Evolutionary conservation across 2,113 vertebrate genomes (phyloP).

Genomic region (Centropristis striata): DNA sequence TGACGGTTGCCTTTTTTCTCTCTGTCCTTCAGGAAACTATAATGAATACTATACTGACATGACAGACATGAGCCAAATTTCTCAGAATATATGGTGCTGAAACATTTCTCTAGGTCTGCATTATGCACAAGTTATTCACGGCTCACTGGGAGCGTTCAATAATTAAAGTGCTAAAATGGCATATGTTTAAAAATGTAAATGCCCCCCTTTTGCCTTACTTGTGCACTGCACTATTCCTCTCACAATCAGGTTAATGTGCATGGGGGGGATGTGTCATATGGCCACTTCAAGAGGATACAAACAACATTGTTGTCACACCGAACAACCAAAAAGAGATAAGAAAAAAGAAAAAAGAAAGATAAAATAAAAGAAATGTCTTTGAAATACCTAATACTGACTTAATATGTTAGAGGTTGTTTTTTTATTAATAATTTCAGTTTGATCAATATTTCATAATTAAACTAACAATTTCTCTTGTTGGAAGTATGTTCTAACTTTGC

Average conservation of each 20-base stretch:
- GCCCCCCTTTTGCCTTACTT: constrained; percentile 42
- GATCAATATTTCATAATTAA: neutral
- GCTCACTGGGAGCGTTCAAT: constrained; percentile 76
- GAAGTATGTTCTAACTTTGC: constrained; percentile 10
- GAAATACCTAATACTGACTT: neutral
- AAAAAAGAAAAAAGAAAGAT: neutral
- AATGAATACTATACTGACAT: constrained; percentile 23
- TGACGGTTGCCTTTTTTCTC: neutral
- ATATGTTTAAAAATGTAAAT: constrained; percentile 81
- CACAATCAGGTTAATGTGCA: constrained; percentile 27
- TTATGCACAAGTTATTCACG: constrained; percentile 78
- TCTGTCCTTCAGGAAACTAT: constrained; percentile 10
- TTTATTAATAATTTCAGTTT: neutral
- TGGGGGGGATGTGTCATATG: constrained; percentile 9
- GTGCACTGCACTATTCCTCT: constrained; percentile 48
- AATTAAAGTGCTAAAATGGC: constrained; percentile 83
- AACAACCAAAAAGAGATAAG: neutral
- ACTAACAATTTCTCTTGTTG: neutral
- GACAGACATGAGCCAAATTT: constrained; percentile 35
- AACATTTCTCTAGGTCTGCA: constrained; percentile 75
- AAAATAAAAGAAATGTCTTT: neutral
- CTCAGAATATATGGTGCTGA: constrained; percentile 49
- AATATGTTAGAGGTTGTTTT: neutral
- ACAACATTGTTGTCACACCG: constrained; percentile 15
- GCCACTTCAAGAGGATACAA: constrained; percentile 1